phyloP scores from a whole-genome alignment of 2,888 invertebrate genomes.

The Junonia oenone region DNA sequence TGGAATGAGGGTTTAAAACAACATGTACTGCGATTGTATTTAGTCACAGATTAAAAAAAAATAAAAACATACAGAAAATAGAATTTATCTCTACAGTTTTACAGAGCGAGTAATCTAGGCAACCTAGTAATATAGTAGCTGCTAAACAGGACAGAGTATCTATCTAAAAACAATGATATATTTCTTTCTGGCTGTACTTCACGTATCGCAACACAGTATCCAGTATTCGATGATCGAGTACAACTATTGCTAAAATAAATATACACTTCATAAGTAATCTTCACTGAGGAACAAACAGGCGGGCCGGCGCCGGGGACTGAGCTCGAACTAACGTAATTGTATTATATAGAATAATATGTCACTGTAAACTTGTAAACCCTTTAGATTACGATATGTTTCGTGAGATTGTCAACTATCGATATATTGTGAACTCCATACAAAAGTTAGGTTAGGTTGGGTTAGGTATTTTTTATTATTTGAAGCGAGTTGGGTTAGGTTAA shows the following conservation, averaged over 20 bases:
- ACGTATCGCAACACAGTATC: constrained; percentile 14
- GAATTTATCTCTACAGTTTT: constrained; percentile 24
- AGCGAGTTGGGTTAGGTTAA: no score
- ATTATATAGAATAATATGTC: no score
- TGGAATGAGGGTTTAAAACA: constrained; percentile 9
- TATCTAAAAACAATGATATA: constrained; percentile 25
- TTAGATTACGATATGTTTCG: no score
- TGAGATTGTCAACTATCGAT: no score
- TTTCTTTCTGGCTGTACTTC: constrained; percentile 17
- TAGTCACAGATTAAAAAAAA: constrained; percentile 19
- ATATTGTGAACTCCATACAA: no score
- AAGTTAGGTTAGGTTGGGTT: no score
- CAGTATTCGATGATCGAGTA: constrained; percentile 25
- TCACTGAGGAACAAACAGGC: constrained; percentile 8
- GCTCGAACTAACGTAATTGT: no score
- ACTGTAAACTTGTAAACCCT: no score
- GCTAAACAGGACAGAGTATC: constrained; percentile 24
- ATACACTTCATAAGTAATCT: constrained; percentile 19
- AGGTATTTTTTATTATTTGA: no score
- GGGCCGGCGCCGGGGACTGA: neutral
- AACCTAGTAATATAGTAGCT: constrained; percentile 25
- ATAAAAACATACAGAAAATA: constrained; percentile 21
- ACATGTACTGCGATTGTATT: constrained; percentile 18
- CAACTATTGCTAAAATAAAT: constrained; percentile 28
- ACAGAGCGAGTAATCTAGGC: constrained; percentile 24